Base-by-base conservation (phyloP, 2,888 invertebrate species). In the Acleris holmiana region DNA sequence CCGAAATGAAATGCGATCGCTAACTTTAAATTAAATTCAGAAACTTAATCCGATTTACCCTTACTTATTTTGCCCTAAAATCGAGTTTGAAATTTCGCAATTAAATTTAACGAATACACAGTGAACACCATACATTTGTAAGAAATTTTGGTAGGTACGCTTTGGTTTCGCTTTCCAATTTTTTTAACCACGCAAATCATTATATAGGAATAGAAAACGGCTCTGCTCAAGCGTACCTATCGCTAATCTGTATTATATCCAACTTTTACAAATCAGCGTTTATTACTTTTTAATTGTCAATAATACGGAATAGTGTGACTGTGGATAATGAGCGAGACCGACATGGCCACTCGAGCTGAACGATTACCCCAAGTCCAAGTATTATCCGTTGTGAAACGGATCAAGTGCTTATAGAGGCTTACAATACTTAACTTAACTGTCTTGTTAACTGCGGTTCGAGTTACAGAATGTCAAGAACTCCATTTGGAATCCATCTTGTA, bases 251-350 rank as follows among this genome's bases (percentile, higher is more conserved):
- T 48, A 59, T 64, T n/a, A 44, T 25, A 59, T 64, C 40, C 23
- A 21, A 23, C 44, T 53, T 48, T 48, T 53, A 48, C 58, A 64
- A 58, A 58, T 48, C 18, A 25, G 10, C 40, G 23, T 51, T 46
- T 47, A 58, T 58, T 35, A 29, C 48, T 58, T 48, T 64, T 58
- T 58, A 57, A 51, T 46, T 6, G 41, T 48, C 51, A 58, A 55
- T 64, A 55, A 59, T 19, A 35, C 41, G 25, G 35, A 15, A 49
- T 17, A 58, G 53, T 64, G 48, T 48, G 64, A 59, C 64, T 49
- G 53, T 54, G 41, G 60, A 65, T 60, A 65, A 55, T 55, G 29
- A 65, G 58, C n/a, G 51, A 40, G 58, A 50, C 60, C 65, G 50
- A 46, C 50, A 60, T 65, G 55, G 50, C 55, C 59, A 60, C 21